Evolutionary conservation across 2,888 invertebrate genomes (phyloP).

Genomic region (Philereme transversata): DNA sequence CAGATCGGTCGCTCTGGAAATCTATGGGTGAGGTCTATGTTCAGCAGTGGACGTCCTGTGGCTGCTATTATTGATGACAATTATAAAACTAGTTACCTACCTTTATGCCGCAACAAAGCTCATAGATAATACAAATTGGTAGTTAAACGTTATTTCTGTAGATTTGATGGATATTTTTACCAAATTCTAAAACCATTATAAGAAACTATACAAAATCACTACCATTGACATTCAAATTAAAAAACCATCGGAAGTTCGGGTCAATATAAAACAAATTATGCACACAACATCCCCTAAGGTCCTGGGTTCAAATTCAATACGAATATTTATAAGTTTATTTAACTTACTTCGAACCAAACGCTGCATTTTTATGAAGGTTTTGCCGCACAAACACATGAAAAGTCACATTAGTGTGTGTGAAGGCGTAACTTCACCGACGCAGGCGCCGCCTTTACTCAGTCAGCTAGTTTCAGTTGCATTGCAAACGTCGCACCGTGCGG

Average conservation of each 20-base stretch:
- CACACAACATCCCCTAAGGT: constrained; percentile 33
- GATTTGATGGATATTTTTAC: not conserved
- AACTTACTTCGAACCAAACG: constrained; percentile 30
- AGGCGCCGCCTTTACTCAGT: constrained; percentile 65
- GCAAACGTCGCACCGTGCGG: constrained; percentile 54
- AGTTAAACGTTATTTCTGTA: too few relatives aligned
- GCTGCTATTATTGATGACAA: too few relatives aligned
- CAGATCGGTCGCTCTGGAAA: too few relatives aligned
- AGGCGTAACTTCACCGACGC: constrained; percentile 66
- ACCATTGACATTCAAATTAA: constrained; percentile 18
- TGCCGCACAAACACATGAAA: constrained; percentile 43
- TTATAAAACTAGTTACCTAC: too few relatives aligned
- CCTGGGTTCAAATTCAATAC: constrained; percentile 31
- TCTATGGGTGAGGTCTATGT: too few relatives aligned
- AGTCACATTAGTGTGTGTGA: constrained; percentile 55
- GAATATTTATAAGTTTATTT: constrained; percentile 37
- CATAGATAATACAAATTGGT: too few relatives aligned
- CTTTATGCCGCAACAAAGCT: too few relatives aligned
- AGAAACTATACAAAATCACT: constrained; percentile 7
- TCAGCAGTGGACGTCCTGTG: too few relatives aligned
- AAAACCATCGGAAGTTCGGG: constrained; percentile 32
- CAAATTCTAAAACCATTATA: constrained; percentile 6
- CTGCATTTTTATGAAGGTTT: constrained; percentile 76
- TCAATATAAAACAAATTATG: constrained; percentile 33
- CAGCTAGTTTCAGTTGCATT: constrained; percentile 55